These are phyloP conservation scores for Lapara coniferarum DNA, from an alignment of 2,888 invertebrate species.

Conservation along the genomic window DNA sequence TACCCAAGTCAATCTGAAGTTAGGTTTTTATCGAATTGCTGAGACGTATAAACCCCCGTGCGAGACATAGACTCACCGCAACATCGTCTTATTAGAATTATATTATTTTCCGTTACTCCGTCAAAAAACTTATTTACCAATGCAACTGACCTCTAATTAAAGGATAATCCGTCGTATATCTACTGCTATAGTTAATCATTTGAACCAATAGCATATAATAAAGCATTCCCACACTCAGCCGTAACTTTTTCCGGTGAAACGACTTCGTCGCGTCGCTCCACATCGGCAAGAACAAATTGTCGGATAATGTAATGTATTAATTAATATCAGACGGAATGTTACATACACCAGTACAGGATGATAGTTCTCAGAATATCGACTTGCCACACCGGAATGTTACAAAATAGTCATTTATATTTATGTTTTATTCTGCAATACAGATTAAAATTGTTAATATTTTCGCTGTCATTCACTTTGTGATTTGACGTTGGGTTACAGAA, in stretches of 20 bases:
- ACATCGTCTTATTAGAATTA: too few relatives aligned
- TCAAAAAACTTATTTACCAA: too few relatives aligned
- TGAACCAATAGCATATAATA: not conserved
- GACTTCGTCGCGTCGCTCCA: not conserved
- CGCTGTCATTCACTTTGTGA: not conserved
- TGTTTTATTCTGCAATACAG: not conserved
- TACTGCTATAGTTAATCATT: too few relatives aligned
- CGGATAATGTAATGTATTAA: slow-evolving; percentile 18
- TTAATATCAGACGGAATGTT: slow-evolving; percentile 15
- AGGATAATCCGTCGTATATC: too few relatives aligned
- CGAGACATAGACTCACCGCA: too few relatives aligned
- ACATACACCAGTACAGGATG: not conserved
- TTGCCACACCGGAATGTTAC: slow-evolving; percentile 1
- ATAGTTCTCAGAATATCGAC: slow-evolving; percentile 17
- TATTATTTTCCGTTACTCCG: too few relatives aligned
- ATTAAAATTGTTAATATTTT: not conserved
- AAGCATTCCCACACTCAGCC: not conserved
- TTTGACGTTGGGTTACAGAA: not conserved
- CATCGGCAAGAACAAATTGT: slow-evolving; percentile 20
- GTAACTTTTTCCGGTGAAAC: slow-evolving; percentile 1
- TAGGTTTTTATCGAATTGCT: too few relatives aligned
- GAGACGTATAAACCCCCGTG: too few relatives aligned
- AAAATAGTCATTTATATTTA: not conserved
- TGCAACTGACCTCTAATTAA: too few relatives aligned
- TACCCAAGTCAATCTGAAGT: too few relatives aligned